Evolutionary conservation across 92 coral and sea anemone genomes (phyloP).

Genomic region (Hydrozoanthus gracilis): DNA sequence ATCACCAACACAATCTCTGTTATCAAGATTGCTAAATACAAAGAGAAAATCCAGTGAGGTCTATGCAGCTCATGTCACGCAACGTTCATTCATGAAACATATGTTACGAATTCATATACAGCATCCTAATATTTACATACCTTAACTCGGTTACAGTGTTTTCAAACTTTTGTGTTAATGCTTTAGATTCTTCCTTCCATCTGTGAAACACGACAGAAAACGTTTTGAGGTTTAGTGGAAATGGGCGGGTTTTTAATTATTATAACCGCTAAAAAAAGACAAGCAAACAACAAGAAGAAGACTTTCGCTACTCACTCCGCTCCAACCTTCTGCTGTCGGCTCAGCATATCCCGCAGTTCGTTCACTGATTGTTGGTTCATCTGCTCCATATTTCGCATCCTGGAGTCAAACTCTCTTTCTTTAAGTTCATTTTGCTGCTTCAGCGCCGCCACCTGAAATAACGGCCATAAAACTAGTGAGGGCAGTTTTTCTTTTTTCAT

Average conservation of each 20-base stretch:
- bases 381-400: conserved; percentile 84
- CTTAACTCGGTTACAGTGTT: conserved; percentile 88
- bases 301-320: conserved; percentile 73
- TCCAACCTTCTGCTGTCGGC: conserved; percentile 93
- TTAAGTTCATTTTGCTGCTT: conserved; percentile 76
- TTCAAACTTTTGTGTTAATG: conserved; percentile 84
- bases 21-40: background rate
- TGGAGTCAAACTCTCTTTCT: conserved; percentile 87
- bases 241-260: no score
- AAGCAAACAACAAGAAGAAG: background rate
- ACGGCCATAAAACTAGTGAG: background rate
- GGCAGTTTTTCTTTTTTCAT: background rate
- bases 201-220: conserved; percentile 47
- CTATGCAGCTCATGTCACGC: no score
- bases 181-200: conserved; percentile 98
- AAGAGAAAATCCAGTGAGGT: no score
- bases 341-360: conserved; percentile 94
- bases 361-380: conserved; percentile 93
- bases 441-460: conserved; percentile 80
- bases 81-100: background rate
- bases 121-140: conserved; percentile 33
- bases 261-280: background rate
- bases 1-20: background rate
- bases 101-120: background rate
- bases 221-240: background rate